Base-by-base conservation (phyloP, 2,113 vertebrate genomes). In the Harpagus bidentatus region DNA sequence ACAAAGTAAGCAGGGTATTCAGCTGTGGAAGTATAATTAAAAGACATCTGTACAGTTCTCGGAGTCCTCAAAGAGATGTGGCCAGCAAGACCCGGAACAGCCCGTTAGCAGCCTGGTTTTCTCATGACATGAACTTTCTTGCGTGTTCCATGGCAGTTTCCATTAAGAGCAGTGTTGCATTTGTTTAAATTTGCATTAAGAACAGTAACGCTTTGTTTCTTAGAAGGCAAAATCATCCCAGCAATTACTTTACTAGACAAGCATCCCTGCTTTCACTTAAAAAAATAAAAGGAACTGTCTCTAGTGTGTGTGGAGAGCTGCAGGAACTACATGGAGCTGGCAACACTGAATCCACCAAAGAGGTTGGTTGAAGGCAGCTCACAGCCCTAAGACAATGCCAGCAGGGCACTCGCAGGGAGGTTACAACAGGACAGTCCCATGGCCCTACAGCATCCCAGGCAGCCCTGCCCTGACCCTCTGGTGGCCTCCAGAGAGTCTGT, bases 161-260 rank as follows among this genome's bases (percentile, higher is more conserved):
- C 84, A 82, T 59, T 61, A 87, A 82, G 2, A 89, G 43, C 52
- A 82, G 78, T 22, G 16, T 76, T 87, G 28, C 31, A 91, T 85
- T 94, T 91, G 55, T 79, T 93, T 88, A 82, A 87, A 89, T 96
- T 94, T 95, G 61, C 87, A 67, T 79, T 87, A 95, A 92, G n/a
- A 94, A 91, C 52, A 73, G 52, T 53, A 94, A 87, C 52, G 25
- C 18, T 90, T 95, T 90, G 66, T 88, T 93, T 95, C 82, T 88
- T 88, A 93, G 82, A 92, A 92, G 71, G 45, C 58, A 82, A 90
- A 93, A 86, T 65, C 67, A 88, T 53, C 63, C 50, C 66, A 87
- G 73, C n/a, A 86, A 87, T 76, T 89, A 92, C 48, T 90, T 88
- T 52, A 89, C 59, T 79, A 78, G 61, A 84, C 1, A 2, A 93